Conservation (phyloP, 2,888 invertebrate species). For the Andrena flavipes region DNA sequence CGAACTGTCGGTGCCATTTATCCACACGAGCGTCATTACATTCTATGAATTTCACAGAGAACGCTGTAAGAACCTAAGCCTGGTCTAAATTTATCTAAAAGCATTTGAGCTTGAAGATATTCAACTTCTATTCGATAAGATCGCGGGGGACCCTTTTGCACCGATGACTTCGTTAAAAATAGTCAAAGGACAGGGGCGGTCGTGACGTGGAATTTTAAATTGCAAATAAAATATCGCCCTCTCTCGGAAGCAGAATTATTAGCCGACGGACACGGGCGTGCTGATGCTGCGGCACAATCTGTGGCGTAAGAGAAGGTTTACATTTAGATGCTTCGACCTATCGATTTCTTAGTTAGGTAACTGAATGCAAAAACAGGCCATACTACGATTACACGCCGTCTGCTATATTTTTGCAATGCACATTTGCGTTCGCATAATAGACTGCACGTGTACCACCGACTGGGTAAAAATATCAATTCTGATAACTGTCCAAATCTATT, state of each 20-base stretch:
- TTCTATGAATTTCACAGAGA: conserved; percentile 17
- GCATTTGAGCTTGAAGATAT: conserved; percentile 18
- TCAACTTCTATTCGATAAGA: conserved; percentile 23
- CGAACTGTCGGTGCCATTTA: no score
- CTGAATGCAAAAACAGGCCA: neutral
- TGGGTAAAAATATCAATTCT: neutral
- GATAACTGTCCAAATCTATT: conserved; percentile 8
- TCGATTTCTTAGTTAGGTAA: conserved; percentile 4
- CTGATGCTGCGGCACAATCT: neutral
- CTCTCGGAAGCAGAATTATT: neutral
- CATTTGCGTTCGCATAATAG: neutral
- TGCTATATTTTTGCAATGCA: neutral
- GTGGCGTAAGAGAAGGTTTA: neutral
- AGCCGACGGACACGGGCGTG: neutral
- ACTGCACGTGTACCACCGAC: neutral
- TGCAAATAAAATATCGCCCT: conserved; percentile 19
- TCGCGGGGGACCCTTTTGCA: conserved; percentile 15
- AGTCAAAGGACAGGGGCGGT: neutral
- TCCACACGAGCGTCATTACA: neutral
- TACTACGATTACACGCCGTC: neutral
- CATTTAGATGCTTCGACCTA: neutral
- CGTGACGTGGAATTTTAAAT: conserved; percentile 21
- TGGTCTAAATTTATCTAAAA: conserved; percentile 17
- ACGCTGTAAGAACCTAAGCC: neutral
- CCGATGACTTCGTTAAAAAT: conserved; percentile 18